Conservation (phyloP, 1,140 invertebrate species). For the Ceratina australensis region DNA sequence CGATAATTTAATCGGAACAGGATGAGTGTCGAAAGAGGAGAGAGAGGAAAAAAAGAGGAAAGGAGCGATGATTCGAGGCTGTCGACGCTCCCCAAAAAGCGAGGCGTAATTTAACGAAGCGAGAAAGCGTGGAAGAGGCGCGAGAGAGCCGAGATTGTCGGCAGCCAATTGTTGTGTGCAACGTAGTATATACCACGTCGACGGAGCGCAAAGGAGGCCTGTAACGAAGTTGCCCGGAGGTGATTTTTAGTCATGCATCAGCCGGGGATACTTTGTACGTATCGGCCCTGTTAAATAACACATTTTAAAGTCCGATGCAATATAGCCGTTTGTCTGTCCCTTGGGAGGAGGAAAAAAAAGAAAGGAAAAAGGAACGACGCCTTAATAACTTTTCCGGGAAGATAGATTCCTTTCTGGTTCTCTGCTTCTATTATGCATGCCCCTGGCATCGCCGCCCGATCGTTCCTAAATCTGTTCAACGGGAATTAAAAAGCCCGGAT, state of each 20-base stretch:
- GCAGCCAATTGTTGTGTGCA: not conserved
- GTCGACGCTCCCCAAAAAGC: not conserved
- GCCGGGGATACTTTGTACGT: constrained; percentile 51
- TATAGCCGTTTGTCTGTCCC: constrained; percentile 55
- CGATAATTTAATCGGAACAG: constrained; percentile 60
- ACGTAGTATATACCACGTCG: no score
- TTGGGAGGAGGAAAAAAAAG: constrained; percentile 48
- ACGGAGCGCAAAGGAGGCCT: constrained; percentile 14
- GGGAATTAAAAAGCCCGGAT: constrained; percentile 4
- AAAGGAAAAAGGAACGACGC: constrained; percentile 11
- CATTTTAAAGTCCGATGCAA: constrained; percentile 65
- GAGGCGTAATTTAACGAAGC: constrained; percentile 8
- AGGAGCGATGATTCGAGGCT: constrained; percentile 5
- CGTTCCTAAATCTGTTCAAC: constrained; percentile 38
- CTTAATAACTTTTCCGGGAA: constrained; percentile 58
- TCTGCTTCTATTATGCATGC: constrained; percentile 36
- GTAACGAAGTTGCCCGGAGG: constrained; percentile 11
- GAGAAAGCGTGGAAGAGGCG: constrained; percentile 16
- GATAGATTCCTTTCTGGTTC: constrained; percentile 57
- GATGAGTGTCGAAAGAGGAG: not conserved
- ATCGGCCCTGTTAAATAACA: constrained; percentile 43
- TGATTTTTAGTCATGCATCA: constrained; percentile 55
- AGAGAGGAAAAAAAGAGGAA: not conserved
- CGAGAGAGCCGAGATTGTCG: constrained; percentile 17
- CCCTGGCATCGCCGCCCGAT: not conserved